These are phyloP conservation scores for Malurus cyaneus DNA, from an alignment of 2,113 vertebrate genomes.

Conservation along the genomic window DNA sequence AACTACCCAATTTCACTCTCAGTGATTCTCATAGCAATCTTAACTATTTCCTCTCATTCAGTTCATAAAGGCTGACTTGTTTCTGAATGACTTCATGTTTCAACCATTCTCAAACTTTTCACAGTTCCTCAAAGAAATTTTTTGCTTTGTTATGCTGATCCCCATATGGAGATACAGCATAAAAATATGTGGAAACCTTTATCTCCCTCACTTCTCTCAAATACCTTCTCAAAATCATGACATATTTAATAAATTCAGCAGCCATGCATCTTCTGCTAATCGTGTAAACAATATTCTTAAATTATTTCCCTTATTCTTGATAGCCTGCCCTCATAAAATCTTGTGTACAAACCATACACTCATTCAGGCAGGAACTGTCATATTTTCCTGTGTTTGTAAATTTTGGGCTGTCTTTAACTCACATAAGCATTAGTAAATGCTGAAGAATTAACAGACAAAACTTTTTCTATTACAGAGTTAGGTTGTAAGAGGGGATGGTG, in stretches of 20 bases:
- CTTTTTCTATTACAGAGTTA: not conserved
- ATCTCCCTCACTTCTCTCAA: not conserved
- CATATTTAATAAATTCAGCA: not conserved
- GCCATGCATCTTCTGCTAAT: not conserved
- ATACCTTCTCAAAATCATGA: not conserved
- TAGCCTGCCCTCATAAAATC: not conserved
- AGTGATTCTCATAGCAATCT: not conserved
- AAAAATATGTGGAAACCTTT: not conserved
- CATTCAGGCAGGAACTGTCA: not conserved
- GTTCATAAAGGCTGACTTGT: not conserved
- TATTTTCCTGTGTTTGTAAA: not conserved
- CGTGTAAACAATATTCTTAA: not conserved
- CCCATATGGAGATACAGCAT: accelerated
- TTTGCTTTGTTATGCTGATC: not conserved
- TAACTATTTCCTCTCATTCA: not conserved
- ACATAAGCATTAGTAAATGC: not conserved
- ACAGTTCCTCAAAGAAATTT: not conserved
- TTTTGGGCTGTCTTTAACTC: not conserved
- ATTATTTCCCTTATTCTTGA: not conserved
- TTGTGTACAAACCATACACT: not conserved
- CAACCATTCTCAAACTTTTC: not conserved
- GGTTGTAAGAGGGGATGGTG: not conserved
- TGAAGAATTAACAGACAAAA: not conserved
- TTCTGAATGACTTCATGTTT: not conserved
- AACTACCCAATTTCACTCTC: not conserved